A percentile compares a stretch with the other conserved stretches of the same genome.
phyloP scores from a whole-genome alignment of 2,113 vertebrate genomes.

The Platysteira castanea region DNA sequence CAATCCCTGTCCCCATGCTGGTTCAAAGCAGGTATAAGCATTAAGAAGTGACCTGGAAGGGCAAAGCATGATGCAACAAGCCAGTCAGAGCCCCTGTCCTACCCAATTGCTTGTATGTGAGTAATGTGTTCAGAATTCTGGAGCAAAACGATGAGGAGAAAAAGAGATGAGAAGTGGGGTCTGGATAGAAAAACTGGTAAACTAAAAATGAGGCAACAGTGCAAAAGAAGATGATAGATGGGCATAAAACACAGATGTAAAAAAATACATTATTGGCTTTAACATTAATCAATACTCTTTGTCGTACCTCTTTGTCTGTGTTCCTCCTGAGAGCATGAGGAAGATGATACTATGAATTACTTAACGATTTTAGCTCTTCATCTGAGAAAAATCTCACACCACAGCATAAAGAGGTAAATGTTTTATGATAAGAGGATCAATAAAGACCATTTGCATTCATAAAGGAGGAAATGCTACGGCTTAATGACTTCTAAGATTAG shows the following conservation, averaged over 20 bases:
- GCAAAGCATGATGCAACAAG: not conserved
- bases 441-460: not conserved
- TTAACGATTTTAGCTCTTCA: not conserved
- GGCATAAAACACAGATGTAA: not conserved
- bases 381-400: not conserved
- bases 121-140: not conserved
- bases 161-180: not conserved
- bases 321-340: not conserved
- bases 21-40: not conserved
- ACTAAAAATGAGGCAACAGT: not conserved
- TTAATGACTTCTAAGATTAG: not conserved
- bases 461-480: not conserved
- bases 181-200: not conserved
- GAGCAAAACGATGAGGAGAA: not conserved
- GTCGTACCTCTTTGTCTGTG: not conserved
- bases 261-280: not conserved
- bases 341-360: not conserved
- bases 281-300: not conserved
- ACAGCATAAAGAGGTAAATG: not conserved
- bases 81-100: not conserved
- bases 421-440: not conserved
- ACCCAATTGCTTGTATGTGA: rapidly evolving
- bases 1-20: not conserved
- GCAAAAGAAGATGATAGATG: not conserved
- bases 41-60: not conserved